Evolutionary conservation across 1,140 invertebrate genomes (phyloP).

Genomic region (Sycobia sp.): DNA sequence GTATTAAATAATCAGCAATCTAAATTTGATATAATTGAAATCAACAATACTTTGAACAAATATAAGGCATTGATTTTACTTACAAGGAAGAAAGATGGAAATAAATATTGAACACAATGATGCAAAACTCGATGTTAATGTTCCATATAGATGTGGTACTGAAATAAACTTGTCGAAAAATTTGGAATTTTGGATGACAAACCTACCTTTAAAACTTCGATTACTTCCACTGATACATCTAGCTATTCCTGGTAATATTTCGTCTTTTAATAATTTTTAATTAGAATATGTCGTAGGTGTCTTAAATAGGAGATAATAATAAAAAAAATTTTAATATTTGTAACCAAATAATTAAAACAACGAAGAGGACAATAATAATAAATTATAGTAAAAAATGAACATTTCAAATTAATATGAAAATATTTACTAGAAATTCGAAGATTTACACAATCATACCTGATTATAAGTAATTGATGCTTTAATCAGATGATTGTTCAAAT

Average conservation of each 20-base stretch:
- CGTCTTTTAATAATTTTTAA: conserved; percentile 19
- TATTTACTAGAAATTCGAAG: no score
- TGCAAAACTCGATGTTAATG: conserved; percentile 2
- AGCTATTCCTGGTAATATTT: conserved; percentile 75
- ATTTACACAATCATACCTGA: no score
- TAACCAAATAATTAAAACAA: neutral
- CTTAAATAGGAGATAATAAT: neutral
- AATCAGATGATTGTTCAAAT: no score
- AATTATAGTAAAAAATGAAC: no score
- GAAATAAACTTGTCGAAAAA: conserved; percentile 50
- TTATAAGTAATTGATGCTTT: no score
- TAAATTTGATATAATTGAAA: no score
- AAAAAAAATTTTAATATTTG: neutral
- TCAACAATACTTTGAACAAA: no score
- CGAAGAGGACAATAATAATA: no score
- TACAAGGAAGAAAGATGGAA: no score
- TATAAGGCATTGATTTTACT: no score
- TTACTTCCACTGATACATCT: conserved; percentile 70
- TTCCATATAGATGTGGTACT: conserved; percentile 18
- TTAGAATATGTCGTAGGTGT: neutral
- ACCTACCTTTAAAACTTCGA: conserved; percentile 65
- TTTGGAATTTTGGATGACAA: conserved; percentile 75
- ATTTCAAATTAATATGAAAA: no score
- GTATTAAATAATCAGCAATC: no score
- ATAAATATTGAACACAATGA: neutral